Evolutionary conservation across 1,140 invertebrate species (phyloP).

Genomic region (Drosophila mayri): DNA sequence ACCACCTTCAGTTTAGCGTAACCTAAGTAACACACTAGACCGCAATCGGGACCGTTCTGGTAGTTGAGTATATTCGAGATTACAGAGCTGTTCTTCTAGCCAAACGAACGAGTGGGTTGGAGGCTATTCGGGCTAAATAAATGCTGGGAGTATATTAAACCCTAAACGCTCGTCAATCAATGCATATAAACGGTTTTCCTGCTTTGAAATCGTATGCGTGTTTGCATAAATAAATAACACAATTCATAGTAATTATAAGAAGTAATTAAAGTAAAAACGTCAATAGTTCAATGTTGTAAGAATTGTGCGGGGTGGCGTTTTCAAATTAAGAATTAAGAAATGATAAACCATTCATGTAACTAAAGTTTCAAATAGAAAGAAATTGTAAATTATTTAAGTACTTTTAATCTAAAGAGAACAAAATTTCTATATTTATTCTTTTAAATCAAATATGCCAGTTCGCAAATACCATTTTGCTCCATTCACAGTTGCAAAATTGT

Average conservation of each 20-base stretch:
- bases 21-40: constrained; percentile 7
- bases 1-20: constrained; percentile 11
- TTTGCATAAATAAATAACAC: neutral
- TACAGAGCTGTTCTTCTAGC: neutral
- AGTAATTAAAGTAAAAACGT: neutral
- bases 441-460: neutral
- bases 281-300: constrained; percentile 5
- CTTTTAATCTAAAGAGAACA: constrained; percentile 14
- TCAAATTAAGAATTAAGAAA: neutral
- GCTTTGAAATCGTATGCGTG: neutral
- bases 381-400: constrained; percentile 43
- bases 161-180: constrained; percentile 3
- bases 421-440: neutral
- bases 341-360: neutral
- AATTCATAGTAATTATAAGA: constrained; percentile 1
- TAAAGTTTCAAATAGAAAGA: constrained; percentile 9
- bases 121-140: constrained; percentile 14
- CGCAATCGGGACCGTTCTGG: neutral
- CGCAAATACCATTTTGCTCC: neutral
- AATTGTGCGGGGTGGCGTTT: constrained; percentile 14
- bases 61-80: constrained; percentile 4
- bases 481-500: neutral
- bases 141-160: neutral
- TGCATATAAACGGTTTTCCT: neutral
- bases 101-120: constrained; percentile 1